Percentiles rank a stretch among this genome's conserved stretches.
phyloP scores from a whole-genome alignment of 2,113 vertebrate species.

The Abramis brama region DNA sequence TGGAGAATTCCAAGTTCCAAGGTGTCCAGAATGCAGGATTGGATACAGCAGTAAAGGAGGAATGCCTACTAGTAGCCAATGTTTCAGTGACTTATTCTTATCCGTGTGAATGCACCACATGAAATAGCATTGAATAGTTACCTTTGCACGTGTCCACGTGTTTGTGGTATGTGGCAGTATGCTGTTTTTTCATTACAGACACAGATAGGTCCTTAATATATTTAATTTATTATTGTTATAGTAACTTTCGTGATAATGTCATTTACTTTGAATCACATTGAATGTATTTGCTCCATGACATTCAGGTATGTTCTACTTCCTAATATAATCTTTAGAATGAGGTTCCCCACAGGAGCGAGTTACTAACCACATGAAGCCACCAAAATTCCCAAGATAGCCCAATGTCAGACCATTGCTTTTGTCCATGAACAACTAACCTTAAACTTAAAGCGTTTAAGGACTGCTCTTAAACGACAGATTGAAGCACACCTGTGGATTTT shows the following conservation, averaged over 20 bases:
- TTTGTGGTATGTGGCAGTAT: neutral
- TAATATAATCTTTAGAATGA: slow-evolving; percentile 23
- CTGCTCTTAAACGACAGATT: neutral
- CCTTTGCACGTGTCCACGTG: neutral
- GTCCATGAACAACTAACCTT: slow-evolving; percentile 11
- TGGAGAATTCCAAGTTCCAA: neutral
- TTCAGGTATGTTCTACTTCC: neutral
- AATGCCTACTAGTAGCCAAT: neutral
- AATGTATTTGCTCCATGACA: neutral
- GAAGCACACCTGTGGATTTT: slow-evolving; percentile 11
- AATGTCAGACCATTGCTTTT: slow-evolving; percentile 9
- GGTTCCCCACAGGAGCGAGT: neutral
- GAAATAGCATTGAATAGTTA: neutral
- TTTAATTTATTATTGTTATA: neutral
- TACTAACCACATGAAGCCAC: neutral
- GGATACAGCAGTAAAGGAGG: neutral
- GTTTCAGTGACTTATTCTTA: neutral
- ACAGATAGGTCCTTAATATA: neutral
- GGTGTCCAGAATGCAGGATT: neutral
- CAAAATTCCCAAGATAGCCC: slow-evolving; percentile 5
- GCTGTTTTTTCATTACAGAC: neutral
- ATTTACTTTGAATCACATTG: slow-evolving; percentile 8
- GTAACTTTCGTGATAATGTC: neutral
- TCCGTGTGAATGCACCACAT: neutral
- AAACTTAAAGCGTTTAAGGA: slow-evolving; percentile 28